Evolutionary conservation across 2,797 vertebrate species (phyloP).

Genomic region (Catharus ustulatus): DNA sequence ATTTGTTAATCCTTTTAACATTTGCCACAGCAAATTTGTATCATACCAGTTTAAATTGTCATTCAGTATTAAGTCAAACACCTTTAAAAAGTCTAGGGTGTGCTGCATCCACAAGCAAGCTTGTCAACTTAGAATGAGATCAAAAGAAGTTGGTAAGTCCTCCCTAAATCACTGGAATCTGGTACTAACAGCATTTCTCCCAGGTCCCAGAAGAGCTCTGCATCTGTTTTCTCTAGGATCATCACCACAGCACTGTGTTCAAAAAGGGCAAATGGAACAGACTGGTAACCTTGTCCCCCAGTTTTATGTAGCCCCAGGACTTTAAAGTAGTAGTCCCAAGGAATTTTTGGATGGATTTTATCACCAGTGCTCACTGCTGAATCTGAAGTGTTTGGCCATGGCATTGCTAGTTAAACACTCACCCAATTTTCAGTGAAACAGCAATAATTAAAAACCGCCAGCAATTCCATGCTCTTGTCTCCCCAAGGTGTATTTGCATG

Average conservation of each 20-base stretch:
- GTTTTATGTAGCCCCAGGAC: background rate
- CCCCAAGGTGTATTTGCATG: background rate
- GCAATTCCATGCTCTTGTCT: background rate
- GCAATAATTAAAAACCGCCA: background rate
- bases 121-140: background rate
- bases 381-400: background rate
- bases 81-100: background rate
- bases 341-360: background rate
- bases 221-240: background rate
- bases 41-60: conserved; percentile 33
- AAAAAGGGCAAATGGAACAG: background rate
- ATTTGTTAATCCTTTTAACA: conserved; percentile 29
- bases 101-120: background rate
- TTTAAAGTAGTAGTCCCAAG: background rate
- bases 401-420: background rate
- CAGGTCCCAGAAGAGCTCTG: background rate
- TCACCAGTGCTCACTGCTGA: background rate
- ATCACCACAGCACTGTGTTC: background rate
- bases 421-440: background rate
- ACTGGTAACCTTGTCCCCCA: background rate
- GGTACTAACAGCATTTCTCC: background rate
- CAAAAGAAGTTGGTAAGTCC: background rate
- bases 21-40: conserved; percentile 40
- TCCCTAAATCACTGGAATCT: background rate
- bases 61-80: background rate